Base-by-base conservation (phyloP, 2,888 invertebrate genomes). In the Polia nebulosa region DNA sequence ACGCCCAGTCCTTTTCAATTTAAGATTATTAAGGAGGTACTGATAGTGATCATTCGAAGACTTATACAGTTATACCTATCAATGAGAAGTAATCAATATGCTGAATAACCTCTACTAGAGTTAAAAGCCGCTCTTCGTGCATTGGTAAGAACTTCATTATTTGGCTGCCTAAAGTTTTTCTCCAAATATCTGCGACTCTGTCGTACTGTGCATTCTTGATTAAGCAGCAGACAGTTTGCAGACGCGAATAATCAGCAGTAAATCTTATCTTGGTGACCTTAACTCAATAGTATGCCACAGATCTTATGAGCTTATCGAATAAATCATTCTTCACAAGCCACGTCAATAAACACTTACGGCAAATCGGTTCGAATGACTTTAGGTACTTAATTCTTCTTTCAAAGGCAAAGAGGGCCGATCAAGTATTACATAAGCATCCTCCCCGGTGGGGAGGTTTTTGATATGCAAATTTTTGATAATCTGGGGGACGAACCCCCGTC, bases 21-120 rank as follows among this genome's bases (percentile, higher is more conserved):
- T 27, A 65, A 17, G 34, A 25, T 32, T 25, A 27, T 39, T 39
- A 5, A 17, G 5, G 36, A 1, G 15, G n/a, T n/a, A n/a, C n/a
- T 13, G 13, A 11, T 34, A 34, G 3, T 11, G 34, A 39, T 32
- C 7, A 51, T 47, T 51, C 25, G 17, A 47, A 41, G 17, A 39
- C 17, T 39, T n/a, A n/a, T n/a, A n/a, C n/a, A n/a, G n/a, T n/a
- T n/a, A n/a, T n/a, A n/a, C 1, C 6, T 51, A 51, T 41, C 17
- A 64, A 65, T 64, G 49, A 64, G 39, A 64, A 29, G 5, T 39
- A 22, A 64, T 64, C 27, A 39, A 64, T 29, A 32, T 65, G 39
- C 8, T 41, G 25, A 39, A 22, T 13, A 22, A n/a, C 4, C 7
- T 15, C 5, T 8, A 13, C 15, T 8, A n/a, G n/a, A n/a, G n/a